These are phyloP conservation scores for Oryzias dopingdopingensis DNA, from an alignment of 2,797 vertebrate genomes.

Conservation along the genomic window DNA sequence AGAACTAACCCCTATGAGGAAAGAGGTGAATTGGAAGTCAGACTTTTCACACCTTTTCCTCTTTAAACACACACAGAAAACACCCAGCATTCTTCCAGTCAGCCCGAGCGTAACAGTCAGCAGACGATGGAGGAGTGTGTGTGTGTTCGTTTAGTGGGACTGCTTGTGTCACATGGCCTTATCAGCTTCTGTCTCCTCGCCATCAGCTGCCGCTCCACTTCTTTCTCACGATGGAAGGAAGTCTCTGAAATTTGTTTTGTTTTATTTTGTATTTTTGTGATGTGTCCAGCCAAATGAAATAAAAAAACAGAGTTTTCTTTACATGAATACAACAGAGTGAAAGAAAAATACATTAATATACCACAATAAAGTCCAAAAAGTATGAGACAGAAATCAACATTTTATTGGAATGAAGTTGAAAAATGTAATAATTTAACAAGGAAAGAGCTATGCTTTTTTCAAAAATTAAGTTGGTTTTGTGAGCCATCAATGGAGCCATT, in stretches of 20 bases:
- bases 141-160: conserved; percentile 10
- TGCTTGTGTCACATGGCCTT: conserved; percentile 48
- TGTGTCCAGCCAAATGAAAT: too few species aligned
- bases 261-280: conserved; percentile 3
- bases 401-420: too few species aligned
- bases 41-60: conserved; percentile 66
- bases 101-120: conserved; percentile 62
- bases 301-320: conserved; percentile 39
- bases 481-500: too few species aligned
- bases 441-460: too few species aligned
- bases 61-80: conserved; percentile 24
- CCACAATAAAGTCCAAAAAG: too few species aligned
- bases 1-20: conserved; percentile 67
- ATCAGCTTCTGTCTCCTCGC: conserved; percentile 46
- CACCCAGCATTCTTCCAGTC: conserved; percentile 54
- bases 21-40: conserved; percentile 71
- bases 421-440: too few species aligned
- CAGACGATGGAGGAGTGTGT: conserved; percentile 63
- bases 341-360: too few species aligned
- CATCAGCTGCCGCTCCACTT: conserved; percentile 37
- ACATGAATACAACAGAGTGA: conserved; percentile 13
- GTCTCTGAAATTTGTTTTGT: too few species aligned
- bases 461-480: too few species aligned
- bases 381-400: too few species aligned
- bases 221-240: neutral